Base-by-base conservation (phyloP, 2,888 invertebrate genomes). In the Apamea sordens region DNA sequence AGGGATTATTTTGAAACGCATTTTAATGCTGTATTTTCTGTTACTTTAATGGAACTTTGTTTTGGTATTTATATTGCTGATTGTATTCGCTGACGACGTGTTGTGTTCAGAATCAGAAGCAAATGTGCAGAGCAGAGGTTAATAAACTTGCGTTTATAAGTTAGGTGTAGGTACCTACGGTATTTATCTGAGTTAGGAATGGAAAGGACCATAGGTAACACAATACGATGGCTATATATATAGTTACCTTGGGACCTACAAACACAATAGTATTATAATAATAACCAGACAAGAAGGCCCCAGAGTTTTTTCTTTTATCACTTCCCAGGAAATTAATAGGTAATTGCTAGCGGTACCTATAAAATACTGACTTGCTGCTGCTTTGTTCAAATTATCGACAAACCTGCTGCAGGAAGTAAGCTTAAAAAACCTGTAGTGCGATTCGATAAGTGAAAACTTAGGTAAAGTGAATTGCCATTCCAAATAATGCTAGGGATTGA, bases 1-100 rank as follows among this genome's bases (percentile, higher is more conserved):
- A 75, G 74, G 53, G 64, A 69, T 64, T 82, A 71, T 44, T 73
- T 76, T 59, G 44, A 69, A 77, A 64, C 74, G 83, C 77, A 72
- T 69, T 74, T 73, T 61, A 21, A 50, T 65, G 36, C 41, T 41
- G 24, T 44, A 41, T 65, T 82, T 82, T 73, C 28, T 47, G 21
- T 7, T 28, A 28, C 53, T 3, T 36, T 47, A 13, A 24, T n/a
- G 7, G 8, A 13, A 53, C 21, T 50, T 36, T 5, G 3, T 28
- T 41, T 24, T 24, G 3, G 21, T 47, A 36, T 64, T 32, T 50
- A 11, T 47, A 10, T 24, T 1, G 28, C 36, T 41, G 36, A 36
- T 36, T 36, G 36, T 36, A 5, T 36, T 36, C 36, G 36, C 36
- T 41, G 41, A 41, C 0, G 41, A 41, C 0, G 41, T 41, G 6